Evolutionary conservation across 2,888 invertebrate genomes (phyloP), one percentile per base, ranked within the genome.

Genomic region (Ochropleura leucogaster): DNA sequence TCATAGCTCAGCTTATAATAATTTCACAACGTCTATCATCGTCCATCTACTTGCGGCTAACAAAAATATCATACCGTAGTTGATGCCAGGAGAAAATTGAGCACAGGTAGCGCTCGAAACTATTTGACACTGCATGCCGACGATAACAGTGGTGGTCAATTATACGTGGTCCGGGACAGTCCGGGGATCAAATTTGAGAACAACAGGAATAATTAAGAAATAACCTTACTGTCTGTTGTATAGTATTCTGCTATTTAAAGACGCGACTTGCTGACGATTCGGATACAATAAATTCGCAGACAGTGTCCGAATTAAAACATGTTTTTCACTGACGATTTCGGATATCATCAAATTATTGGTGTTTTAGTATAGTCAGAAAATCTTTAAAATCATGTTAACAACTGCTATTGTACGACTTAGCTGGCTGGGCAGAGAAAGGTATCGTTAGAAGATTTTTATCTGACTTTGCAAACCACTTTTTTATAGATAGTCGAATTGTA

Each of bases 181-280:
- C n/a, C n/a, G 60, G 44, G 44, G 44, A 14, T 53, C 20, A 12
- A 30, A 47, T 60, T 68, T 77, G 9, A 42, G 9, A 3, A 12
- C 20, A 42, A 44, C 47, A 69, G 46, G 40, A 44, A 53, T 62
- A 53, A n/a, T n/a, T 5, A 1, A 40, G n/a, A 42, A 68, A 66
- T 44, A 55, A 8, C 30, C 9, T 18, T n/a, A n/a, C 16, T n/a
- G n/a, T n/a, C 18, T 40, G 20, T 49, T 47, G 47, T 47, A 47
- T 14, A 2, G 46, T 30, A 30, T 74, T 49, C 67, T 51, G 14
- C 20, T 69, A 69, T 64, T 63, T 64, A 64, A 20, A 77, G 47
- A 49, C n/a, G 49, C 7, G n/a, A 30, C 30, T 30, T 30, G 30
- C 30, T 30, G 30, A 30, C 30, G 30, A 30, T 30, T 30, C 30